Evolutionary conservation across 35 echinoderm and acorn worm species (phyloP), one percentile per base, ranked within the genome.

Genomic region (Stichopus chloronotus): DNA sequence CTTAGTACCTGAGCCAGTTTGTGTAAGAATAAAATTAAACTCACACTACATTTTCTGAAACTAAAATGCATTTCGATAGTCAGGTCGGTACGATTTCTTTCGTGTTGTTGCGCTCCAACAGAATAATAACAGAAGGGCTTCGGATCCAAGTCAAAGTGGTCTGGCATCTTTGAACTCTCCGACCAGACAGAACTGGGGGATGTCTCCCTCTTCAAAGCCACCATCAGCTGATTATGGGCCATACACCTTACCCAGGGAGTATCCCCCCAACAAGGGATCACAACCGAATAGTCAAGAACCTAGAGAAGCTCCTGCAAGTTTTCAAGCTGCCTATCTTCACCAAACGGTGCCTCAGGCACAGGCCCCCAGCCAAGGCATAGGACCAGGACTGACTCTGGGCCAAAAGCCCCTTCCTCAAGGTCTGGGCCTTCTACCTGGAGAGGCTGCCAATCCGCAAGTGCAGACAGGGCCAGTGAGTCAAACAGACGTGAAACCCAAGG

Each of bases 71-170:
- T 43, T 43, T 43, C 3, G 30, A 43, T 43, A 3, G 3, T 43
- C 0, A 43, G 30, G 30, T 43, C 3, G 30, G 3, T 43, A 43
- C 30, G 30, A 43, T 43, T 43, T 43, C 30, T 0, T 43, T 43
- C 3, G 30, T 43, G 30, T 43, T 43, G 30, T 43, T 43, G 1
- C 30, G 30, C 30, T 43, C 30, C 30, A 58, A 23, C 82, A 85
- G 55, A 85, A 85, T 85, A 85, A 85, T 85, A 85, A 85, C 52
- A 85, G 82, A 16, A 85, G 82, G 24, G 82, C 82, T 23, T 85
- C 82, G 8, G 82, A 85, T 23, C 82, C 82, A 85, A 85, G 55
- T 85, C 82, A 85, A 12, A 58, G 82, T 58, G 57, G 82, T 22
- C 4, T 25, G 5, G 5, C n/a, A 30, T 22, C 16, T 5, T 58